Evolutionary conservation across 2,888 invertebrate genomes (phyloP), one percentile per base, ranked within the genome.

Genomic region (Drosophila niveifrons): DNA sequence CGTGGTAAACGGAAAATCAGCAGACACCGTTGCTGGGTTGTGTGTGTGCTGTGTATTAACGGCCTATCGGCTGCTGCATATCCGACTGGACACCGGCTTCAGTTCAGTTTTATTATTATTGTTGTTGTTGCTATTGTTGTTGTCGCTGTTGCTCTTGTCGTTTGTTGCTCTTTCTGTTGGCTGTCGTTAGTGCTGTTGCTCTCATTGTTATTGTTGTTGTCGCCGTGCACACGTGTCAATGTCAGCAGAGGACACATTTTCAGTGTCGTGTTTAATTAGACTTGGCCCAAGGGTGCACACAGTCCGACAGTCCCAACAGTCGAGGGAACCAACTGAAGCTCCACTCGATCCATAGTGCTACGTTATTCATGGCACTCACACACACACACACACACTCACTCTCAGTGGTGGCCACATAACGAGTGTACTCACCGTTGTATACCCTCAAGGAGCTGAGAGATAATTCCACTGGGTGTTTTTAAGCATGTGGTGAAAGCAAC

Each of bases 251-350:
- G 78, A 82, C 84, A 84, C 89, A 89, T 81, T 83, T 89, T 76
- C 89, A 78, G 78, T 87, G 84, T 84, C 82, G 80, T 79, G 89
- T 85, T 89, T 85, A 85, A 85, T 85, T 85, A 89, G 86, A 85
- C 72, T 84, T 84, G 84, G 66, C 85, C 88, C 66, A 52, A 76
- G 78, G 88, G 69, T 83, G 82, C 76, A 67, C 52, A 23, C 6
- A 23, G 23, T 23, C 23, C 23, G 6, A 23, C 23, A 23, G 23
- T 23, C 23, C 23, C 23, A 23, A 23, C 23, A 48, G 51, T 36
- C 61, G 64, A 66, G 68, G 52, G 39, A 48, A 47, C 39, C 15
- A 10, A 10, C 39, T 13, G 39, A 46, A 55, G 56, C 46, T 28
- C 11, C 28, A 15, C 65, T 3, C 69, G 52, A 55, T 51, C 52